Evolutionary conservation across 2,797 vertebrate genomes (phyloP), one percentile per base, ranked within the genome.

Genomic region (Bovichtus diacanthus): DNA sequence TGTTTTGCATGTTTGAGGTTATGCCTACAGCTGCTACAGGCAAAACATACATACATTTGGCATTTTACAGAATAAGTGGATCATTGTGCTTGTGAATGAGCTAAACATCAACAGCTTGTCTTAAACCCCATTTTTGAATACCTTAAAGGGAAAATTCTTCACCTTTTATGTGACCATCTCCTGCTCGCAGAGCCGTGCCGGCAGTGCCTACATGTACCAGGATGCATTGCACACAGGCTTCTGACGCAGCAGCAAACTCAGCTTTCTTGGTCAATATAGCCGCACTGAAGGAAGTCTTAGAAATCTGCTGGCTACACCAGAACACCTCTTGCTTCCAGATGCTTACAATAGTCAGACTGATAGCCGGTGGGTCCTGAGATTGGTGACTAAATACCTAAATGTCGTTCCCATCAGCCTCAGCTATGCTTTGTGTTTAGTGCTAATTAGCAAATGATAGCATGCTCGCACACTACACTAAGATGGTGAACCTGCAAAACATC

Each of bases 1-100:
- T 83, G 51, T 65, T 90, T 74, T 88, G 70, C 68, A 82, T 85
- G 46, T 74, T 61, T 69, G 15, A 77, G 44, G 55, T 64, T 10
- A 19, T 25, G 21, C 44, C 41, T 39, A 49, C 51, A 70, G 39
- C 25, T 39, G 25, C 55, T 55, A 16, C 36, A 19, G 11, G 21
- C 7, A 59, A 6, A 34, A 34, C 31, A 44, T 60, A n/a, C 2
- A 34, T 23, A 36, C 15, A 54, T 46, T n/a, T 5, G 6, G 19
- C 9, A 51, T 41, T 13, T 16, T 53, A 55, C 21, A 44, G 1
- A 43, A 15, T 9, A 4, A 19, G 9, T 53, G 9, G 12, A n/a
- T 62, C 11, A 7, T 11, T 46, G 51, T 31, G 50, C 5, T 1
- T 3, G 21, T 54, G 29, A 65, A 36, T 2, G 2, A 50, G 18